phyloP scores from a whole-genome alignment of 2,113 vertebrate species.

The Microtus richardsoni region DNA sequence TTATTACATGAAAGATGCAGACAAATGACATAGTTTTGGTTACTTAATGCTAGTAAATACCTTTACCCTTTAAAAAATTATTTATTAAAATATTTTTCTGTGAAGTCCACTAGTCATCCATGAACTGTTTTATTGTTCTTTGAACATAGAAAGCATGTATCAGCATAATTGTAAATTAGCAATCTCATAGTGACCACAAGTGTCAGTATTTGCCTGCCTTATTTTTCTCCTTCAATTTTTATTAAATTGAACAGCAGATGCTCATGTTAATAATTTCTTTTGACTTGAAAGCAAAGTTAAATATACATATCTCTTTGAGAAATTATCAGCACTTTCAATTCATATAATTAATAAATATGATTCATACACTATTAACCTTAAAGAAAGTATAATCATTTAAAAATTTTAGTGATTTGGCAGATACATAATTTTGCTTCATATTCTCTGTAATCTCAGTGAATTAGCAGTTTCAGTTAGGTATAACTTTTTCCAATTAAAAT shows the following conservation, averaged over 20 bases:
- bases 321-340: background rate
- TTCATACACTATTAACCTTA: background rate
- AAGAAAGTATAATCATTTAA: background rate
- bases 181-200: slow-evolving; percentile 84
- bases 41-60: slow-evolving; percentile 26
- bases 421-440: background rate
- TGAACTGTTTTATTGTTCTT: slow-evolving; percentile 1
- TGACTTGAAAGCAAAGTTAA: background rate
- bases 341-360: background rate
- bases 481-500: background rate
- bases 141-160: background rate
- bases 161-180: slow-evolving; percentile 67
- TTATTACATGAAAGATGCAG: background rate
- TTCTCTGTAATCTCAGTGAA: background rate
- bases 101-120: slow-evolving; percentile 17
- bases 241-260: background rate
- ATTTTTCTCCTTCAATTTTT: slow-evolving; percentile 70
- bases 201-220: slow-evolving; percentile 82
- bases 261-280: background rate
- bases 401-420: background rate
- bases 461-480: background rate
- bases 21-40: background rate
- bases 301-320: slow-evolving; percentile 36
- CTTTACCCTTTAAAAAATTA: background rate
- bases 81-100: slow-evolving; percentile 14